A percentile compares a stretch with the other conserved stretches of the same genome.
Evolutionary conservation across 2,888 invertebrate genomes (phyloP).

Genomic region (Malthinus seriepunctatus): DNA sequence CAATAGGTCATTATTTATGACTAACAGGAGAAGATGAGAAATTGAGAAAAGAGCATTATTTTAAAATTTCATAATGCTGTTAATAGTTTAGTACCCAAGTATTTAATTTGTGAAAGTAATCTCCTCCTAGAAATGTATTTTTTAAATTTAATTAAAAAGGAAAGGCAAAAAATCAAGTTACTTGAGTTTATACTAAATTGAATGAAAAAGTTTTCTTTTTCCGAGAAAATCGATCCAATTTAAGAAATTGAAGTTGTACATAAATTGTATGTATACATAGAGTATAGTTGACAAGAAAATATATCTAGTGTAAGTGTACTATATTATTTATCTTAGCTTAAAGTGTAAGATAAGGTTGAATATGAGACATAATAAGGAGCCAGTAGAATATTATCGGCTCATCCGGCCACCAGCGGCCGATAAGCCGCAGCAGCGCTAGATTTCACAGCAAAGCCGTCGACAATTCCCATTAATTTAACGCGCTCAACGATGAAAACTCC

Average conservation of each 20-base stretch:
- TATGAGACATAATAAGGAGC: constrained; percentile 42
- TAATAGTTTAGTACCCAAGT: too few relatives aligned
- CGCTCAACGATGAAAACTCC: constrained; percentile 48
- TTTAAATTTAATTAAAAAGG: too few relatives aligned
- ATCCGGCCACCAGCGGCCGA: constrained; percentile 46
- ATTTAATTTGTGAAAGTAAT: too few relatives aligned
- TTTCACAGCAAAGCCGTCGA: constrained; percentile 50
- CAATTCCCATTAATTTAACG: constrained; percentile 54
- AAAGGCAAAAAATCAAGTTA: too few relatives aligned
- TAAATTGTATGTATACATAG: constrained; percentile 1
- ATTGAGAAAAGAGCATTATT: too few relatives aligned
- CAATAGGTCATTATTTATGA: too few relatives aligned
- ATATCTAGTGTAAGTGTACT: constrained; percentile 28
- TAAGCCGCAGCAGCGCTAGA: constrained; percentile 48
- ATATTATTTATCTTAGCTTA: constrained; percentile 39
- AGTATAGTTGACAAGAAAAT: constrained; percentile 25
- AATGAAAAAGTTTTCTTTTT: too few relatives aligned
- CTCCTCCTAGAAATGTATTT: too few relatives aligned
- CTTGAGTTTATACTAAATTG: too few relatives aligned
- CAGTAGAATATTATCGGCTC: constrained; percentile 45
- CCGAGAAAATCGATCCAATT: neutral
- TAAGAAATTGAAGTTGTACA: constrained; percentile 4
- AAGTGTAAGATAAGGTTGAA: constrained; percentile 38
- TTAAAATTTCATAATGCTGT: too few relatives aligned
- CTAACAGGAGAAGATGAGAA: too few relatives aligned